Evolutionary conservation across 2,888 invertebrate genomes (phyloP), one percentile per base, ranked within the genome.

Genomic region (Caradrina clavipalpis): DNA sequence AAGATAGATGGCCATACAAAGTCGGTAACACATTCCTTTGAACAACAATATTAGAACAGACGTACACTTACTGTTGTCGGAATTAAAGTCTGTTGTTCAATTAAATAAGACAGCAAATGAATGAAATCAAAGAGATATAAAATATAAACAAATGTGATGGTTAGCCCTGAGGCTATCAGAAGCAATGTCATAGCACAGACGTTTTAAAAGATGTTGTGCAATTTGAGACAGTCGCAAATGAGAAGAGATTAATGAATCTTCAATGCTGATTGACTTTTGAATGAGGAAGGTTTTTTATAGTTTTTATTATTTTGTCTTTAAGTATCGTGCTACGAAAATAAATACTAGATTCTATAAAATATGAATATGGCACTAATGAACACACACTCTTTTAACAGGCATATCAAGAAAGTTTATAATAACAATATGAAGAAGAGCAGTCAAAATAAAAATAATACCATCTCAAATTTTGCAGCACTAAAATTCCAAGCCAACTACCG

Each of bases 1-100:
- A 94, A 94, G 95, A 95, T 93, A 91, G 88, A 95, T 95, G 86
- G 92, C 85, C 82, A 83, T 86, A 87, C 86, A 90, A 92, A 90
- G 91, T 89, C 88, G 89, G 92, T 88, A 92, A 93, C 90, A 90
- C 81, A 82, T 83, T 86, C 81, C 69, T 83, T 82, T 82, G 72
- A 79, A 83, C 64, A 83, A 91, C 88, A 87, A 91, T 91, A 93
- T 94, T 91, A 92, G 88, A 90, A 86, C 82, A 86, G 86, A 88
- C 87, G 87, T 88, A 76, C 67, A 75, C 66, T 77, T 66, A 79
- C 68, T 61, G 70, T 54, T 73, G 80, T 78, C 66, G 53, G 67
- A 76, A 84, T 84, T 82, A 90, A 87, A 84, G 76, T 80, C 82
- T 88, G 88, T 89, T 89, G 88, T 88, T 87, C 80, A 81, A 86